Percentiles rank a stretch among this genome's conserved stretches.
Conservation (phyloP, 2,888 invertebrate genomes). For the Nemurella pictetii region DNA sequence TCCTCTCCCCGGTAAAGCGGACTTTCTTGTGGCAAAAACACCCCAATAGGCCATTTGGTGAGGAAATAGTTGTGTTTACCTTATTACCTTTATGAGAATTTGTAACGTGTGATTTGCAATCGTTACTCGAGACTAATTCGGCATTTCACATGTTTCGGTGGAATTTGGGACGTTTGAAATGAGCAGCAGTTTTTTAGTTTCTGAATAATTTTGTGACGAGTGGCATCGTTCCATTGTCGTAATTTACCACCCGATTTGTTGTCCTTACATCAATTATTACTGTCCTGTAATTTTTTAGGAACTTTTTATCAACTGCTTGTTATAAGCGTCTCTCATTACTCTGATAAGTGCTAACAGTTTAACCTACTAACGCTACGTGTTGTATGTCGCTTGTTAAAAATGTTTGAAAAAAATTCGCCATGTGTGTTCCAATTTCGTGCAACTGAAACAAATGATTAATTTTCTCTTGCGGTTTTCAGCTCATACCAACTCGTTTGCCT, state of each 20-base stretch:
- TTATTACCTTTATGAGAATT: neutral
- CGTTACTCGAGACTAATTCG: neutral
- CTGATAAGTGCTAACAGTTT: neutral
- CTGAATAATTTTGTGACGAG: too few relatives aligned
- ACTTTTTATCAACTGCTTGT: neutral
- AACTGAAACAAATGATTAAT: neutral
- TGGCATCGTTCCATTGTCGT: too few relatives aligned
- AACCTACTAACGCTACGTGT: neutral
- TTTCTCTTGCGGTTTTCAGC: neutral
- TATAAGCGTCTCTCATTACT: neutral
- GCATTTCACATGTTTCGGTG: neutral
- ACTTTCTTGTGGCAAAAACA: conserved; percentile 90
- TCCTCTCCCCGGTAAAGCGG: conserved; percentile 88
- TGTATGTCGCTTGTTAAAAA: neutral
- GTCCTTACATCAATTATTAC: too few relatives aligned
- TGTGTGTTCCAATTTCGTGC: neutral
- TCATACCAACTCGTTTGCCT: neutral
- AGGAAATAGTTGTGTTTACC: conserved; percentile 51
- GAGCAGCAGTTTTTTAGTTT: neutral
- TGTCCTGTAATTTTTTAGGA: too few relatives aligned
- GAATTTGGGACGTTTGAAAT: neutral
- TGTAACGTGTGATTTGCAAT: neutral
- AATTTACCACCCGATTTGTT: too few relatives aligned
- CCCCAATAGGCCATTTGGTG: conserved; percentile 88
- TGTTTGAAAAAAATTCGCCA: neutral